Evolutionary conservation across 2,888 invertebrate species (phyloP), one percentile per base, ranked within the genome.

Genomic region (Frankliniella intonsa): DNA sequence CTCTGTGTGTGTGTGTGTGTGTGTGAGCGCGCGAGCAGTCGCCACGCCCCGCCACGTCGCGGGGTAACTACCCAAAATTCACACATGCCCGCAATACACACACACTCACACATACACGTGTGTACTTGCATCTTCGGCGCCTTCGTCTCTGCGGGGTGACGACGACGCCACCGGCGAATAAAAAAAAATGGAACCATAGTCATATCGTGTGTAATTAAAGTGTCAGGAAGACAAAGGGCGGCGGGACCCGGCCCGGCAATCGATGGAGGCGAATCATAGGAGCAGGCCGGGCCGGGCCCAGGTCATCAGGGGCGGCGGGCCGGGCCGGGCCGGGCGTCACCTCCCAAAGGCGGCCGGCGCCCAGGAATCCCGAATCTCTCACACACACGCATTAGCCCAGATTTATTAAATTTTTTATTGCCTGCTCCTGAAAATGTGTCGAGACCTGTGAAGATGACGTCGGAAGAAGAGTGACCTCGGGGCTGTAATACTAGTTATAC

Each of bases 151-250:
- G 62, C 55, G n/a, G 7, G 55, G 62, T 62, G 62, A n/a, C 62
- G 62, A 2, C 9, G 55, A 17, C 55, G 9, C 14, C 55, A 17
- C 14, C 55, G 55, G 55, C 55, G 55, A 55, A n/a, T n/a, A 69
- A 69, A 10, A 25, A 22, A 76, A 76, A 12, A 25, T 38, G 14
- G 62, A 62, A 12, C 62, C 62, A 19, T 51, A 17, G 55, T 38
- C 55, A 17, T 5, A 69, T 69, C 12, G 69, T 76, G 25, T 76
- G 25, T 76, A 76, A 76, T 76, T 76, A 76, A 25, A 76, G 69
- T 76, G 69, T 76, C 69, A 76, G 69, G 69, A 25, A 76, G 69
- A 76, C 69, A 76, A 76, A 76, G 69, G 69, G 22, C 22, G 62
- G 14, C 62, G 55, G 55, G 55, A 55, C 14, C 5, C 55, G 69